These are phyloP conservation scores for Eclectus roratus DNA, from an alignment of 2,113 vertebrate species.

Conservation along the genomic window DNA sequence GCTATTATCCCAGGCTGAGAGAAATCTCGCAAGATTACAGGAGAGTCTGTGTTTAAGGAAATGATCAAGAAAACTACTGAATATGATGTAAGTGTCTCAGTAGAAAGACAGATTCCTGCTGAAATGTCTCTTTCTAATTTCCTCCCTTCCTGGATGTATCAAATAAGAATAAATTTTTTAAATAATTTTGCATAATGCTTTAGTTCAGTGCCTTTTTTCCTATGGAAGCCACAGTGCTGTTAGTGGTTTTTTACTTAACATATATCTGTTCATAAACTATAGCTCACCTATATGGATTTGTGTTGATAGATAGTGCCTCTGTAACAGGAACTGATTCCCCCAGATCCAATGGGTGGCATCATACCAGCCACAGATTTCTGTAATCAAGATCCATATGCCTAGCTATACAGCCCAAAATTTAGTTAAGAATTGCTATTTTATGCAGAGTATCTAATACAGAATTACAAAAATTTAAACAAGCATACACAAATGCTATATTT, in stretches of 20 bases:
- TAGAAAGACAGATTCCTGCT: neutral
- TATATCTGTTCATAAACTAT: neutral
- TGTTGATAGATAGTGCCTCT: neutral
- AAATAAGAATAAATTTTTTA: neutral
- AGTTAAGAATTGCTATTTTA: neutral
- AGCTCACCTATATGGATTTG: neutral
- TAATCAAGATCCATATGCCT: neutral
- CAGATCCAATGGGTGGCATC: neutral
- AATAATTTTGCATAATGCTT: neutral
- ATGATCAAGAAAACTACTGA: neutral
- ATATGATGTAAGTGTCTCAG: neutral
- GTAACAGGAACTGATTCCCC: neutral
- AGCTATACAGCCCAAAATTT: neutral
- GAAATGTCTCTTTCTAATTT: neutral
- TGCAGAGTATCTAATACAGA: neutral
- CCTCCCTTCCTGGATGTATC: fast-evolving
- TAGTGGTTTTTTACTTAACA: neutral
- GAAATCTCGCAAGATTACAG: neutral
- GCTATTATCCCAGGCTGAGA: neutral
- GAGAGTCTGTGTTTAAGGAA: neutral
- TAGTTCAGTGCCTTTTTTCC: neutral
- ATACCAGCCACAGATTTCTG: neutral
- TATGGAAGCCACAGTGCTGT: neutral
- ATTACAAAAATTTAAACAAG: neutral
- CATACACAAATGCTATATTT: neutral